Base-by-base conservation (phyloP, 2,888 invertebrate genomes). In the Microplitis manilae region DNA sequence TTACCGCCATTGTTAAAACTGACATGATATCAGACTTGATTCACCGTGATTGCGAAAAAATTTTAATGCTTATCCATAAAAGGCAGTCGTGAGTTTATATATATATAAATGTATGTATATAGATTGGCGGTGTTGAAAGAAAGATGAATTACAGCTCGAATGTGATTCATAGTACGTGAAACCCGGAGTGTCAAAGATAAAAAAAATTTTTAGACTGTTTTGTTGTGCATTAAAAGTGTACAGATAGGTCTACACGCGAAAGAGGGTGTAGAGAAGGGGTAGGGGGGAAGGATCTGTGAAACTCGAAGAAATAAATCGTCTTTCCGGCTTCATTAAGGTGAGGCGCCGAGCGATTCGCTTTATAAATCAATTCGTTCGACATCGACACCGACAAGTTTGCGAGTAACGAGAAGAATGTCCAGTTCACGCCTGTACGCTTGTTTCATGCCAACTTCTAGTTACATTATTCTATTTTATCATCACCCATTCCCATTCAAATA, bases 251-350 rank as follows among this genome's bases (percentile, higher is more conserved):
- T n/a, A 64, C 17, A 38, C 69, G 67, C 67, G 40, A 71, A 65
- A 71, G 71, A 75, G 59, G 77, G 50, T 50, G 50, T 50, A 50
- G 50, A 50, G 13, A 50, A 13, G 13, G 50, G 5, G 50, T 13
- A 13, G 50, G 50, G 50, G 13, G 50, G 50, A 50, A 13, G 50
- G 50, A 13, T 50, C 50, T 50, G 50, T 41, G 61, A 77, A 77
- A 77, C 76, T 65, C 73, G 77, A 64, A 64, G 76, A 79, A 79
- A 81, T 79, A 79, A 78, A 79, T 78, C 80, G 81, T 79, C 75
- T 75, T 80, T 77, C 76, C 78, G 75, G 76, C 78, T 78, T 79
- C 79, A 81, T 81, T 81, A 81, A 50, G 81, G 77, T 73, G 79
- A 77, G 81, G 79, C 77, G 72, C 62, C 72, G 72, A 72, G 9